A percentile compares a stretch with the other conserved stretches of the same genome.
These are phyloP conservation scores for Eretmocerus hayati DNA, from an alignment of 2,888 invertebrate species.

Conservation along the genomic window DNA sequence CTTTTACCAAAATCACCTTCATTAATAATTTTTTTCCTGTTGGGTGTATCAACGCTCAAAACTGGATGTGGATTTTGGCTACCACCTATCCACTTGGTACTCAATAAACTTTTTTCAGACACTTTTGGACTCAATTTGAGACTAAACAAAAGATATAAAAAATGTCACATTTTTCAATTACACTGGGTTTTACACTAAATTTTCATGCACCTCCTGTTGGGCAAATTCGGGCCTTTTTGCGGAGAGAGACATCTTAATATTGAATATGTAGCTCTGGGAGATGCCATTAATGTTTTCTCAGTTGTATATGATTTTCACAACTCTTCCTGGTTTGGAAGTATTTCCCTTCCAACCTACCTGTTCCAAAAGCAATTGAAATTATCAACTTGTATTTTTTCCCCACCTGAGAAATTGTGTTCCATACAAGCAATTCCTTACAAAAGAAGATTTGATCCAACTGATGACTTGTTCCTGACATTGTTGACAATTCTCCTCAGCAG, in stretches of 20 bases:
- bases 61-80: conserved; percentile 24
- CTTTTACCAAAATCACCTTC: conserved; percentile 31
- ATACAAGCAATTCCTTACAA: no score
- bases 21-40: conserved; percentile 35
- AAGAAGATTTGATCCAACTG: no score
- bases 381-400: no score
- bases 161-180: neutral
- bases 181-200: no score
- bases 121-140: conserved; percentile 28
- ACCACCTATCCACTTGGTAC: neutral
- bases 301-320: no score
- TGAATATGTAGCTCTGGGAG: neutral
- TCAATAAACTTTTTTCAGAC: conserved; percentile 21
- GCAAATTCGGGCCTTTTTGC: neutral
- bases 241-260: neutral
- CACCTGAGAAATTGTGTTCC: no score
- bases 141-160: conserved; percentile 24
- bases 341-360: no score
- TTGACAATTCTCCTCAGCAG: no score
- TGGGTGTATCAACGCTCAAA: conserved; percentile 41
- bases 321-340: no score
- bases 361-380: neutral
- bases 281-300: no score
- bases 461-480: no score
- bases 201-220: no score